A percentile compares a stretch with the other conserved stretches of the same genome.
Evolutionary conservation across 2,113 vertebrate genomes (phyloP).

Genomic region (Globicephala melas): DNA sequence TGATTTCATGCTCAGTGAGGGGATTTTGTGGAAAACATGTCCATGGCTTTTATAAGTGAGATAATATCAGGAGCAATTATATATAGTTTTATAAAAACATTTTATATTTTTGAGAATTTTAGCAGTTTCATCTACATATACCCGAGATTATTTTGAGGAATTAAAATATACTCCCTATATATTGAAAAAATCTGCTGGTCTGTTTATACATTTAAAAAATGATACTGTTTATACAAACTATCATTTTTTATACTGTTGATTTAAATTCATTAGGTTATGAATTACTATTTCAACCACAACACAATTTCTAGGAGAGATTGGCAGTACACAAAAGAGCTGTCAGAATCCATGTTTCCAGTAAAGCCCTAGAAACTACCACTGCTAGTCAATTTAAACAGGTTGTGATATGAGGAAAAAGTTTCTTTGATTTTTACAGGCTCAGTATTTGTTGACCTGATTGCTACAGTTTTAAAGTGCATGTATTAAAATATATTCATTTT

Average conservation of each 20-base stretch:
- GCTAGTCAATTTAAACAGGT: neutral
- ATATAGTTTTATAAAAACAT: neutral
- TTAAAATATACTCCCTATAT: neutral
- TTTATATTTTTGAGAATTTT: neutral
- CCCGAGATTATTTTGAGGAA: neutral
- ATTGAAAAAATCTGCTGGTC: neutral
- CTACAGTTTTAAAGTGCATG: neutral
- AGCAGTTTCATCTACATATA: neutral
- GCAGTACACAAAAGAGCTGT: neutral
- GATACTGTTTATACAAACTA: neutral
- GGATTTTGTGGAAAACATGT: neutral
- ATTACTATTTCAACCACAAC: neutral
- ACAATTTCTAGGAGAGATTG: neutral
- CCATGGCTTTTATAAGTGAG: neutral
- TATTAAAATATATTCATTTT: neutral
- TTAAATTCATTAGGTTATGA: neutral
- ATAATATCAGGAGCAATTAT: neutral
- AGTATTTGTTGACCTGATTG: neutral
- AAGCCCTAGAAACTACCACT: neutral
- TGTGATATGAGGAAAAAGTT: neutral
- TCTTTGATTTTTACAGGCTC: neutral
- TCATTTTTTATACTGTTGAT: neutral
- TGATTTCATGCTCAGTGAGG: slow-evolving; percentile 27
- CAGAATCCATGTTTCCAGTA: neutral
- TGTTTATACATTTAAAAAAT: neutral